Conservation (phyloP, 2,113 vertebrate genomes). For the Pelusios castaneus region DNA sequence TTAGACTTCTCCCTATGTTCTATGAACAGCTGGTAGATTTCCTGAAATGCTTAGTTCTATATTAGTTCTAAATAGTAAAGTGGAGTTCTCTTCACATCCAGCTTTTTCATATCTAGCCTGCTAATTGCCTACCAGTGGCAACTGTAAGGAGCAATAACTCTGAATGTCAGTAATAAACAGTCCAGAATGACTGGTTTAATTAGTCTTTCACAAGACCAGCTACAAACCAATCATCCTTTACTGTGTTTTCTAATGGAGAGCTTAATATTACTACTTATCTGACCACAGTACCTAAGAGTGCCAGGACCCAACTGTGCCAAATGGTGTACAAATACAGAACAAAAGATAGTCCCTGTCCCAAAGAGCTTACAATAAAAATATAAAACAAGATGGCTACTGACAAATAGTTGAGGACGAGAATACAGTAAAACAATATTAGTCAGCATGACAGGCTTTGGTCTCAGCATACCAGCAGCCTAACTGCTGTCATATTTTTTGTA, state of each 20-base stretch:
- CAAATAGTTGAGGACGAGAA: not conserved
- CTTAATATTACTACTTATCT: no score
- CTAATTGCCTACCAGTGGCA: not conserved
- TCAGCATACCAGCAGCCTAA: not conserved
- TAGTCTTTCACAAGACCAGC: not conserved
- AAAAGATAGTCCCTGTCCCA: not conserved
- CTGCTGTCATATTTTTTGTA: not conserved
- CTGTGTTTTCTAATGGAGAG: not conserved
- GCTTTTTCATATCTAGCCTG: not conserved
- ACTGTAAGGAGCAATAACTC: not conserved
- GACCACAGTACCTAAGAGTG: fast-evolving
- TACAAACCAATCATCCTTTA: not conserved
- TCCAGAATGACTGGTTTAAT: not conserved
- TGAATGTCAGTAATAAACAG: not conserved
- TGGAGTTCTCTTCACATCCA: not conserved
- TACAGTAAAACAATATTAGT: not conserved
- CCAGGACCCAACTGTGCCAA: not conserved
- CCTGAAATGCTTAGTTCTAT: not conserved
- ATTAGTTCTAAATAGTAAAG: not conserved
- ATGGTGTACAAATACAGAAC: not conserved
- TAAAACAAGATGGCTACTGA: not conserved
- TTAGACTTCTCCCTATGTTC: not conserved
- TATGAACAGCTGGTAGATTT: not conserved
- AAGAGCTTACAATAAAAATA: no score
- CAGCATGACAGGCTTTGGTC: fast-evolving